Conservation (phyloP, 2,888 invertebrate genomes). For the Campaea margaritaria region DNA sequence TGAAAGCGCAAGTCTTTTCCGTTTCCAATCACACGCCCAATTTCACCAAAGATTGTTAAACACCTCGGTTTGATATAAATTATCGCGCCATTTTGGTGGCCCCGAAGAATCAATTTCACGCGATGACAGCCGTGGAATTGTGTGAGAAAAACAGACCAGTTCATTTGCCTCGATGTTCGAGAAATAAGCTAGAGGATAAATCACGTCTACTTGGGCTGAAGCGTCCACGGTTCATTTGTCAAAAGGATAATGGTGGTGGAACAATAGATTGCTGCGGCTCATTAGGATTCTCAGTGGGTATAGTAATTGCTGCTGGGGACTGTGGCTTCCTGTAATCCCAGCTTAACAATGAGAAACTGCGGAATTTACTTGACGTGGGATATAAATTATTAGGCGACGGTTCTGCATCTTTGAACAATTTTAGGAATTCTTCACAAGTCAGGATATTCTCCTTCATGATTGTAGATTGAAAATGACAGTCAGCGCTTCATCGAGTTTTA, state of each 20-base stretch:
- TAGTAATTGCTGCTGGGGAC: constrained; percentile 16
- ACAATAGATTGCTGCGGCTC: constrained; percentile 37
- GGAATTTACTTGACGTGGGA: not conserved
- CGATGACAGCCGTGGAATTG: constrained; percentile 19
- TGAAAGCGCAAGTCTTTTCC: not conserved
- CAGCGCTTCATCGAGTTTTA: too few species aligned
- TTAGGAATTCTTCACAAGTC: too few species aligned
- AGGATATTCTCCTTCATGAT: too few species aligned
- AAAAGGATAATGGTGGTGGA: constrained; percentile 31
- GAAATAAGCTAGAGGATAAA: constrained; percentile 23
- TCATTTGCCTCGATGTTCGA: constrained; percentile 23
- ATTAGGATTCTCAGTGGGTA: constrained; percentile 31
- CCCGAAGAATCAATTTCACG: constrained; percentile 19
- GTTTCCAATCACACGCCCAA: constrained; percentile 8
- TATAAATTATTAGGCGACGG: too few species aligned
- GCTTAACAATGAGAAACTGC: constrained; percentile 9
- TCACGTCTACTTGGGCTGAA: constrained; percentile 12
- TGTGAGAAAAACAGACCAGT: constrained; percentile 12
- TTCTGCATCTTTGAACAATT: too few species aligned
- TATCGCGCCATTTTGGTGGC: constrained; percentile 9
- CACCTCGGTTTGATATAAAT: not conserved
- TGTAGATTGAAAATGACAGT: too few species aligned
- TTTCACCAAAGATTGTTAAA: constrained; percentile 10
- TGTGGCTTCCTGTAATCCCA: constrained; percentile 25
- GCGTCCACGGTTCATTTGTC: constrained; percentile 32